A percentile compares a stretch with the other conserved stretches of the same genome.
Evolutionary conservation across 2,888 invertebrate genomes (phyloP).

Genomic region (Xestia xanthographa): DNA sequence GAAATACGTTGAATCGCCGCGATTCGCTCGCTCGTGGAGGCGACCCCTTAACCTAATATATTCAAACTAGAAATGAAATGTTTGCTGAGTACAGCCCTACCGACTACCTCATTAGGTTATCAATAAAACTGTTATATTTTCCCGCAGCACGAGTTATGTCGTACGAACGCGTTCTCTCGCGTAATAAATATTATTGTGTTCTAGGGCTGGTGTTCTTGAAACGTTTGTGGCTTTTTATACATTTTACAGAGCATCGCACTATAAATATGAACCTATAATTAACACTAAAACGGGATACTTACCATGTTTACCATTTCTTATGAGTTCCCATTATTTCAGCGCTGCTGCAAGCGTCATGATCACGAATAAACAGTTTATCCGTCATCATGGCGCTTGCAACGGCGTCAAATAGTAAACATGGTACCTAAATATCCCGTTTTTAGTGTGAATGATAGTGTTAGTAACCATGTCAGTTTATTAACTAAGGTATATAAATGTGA

Average conservation of each 20-base stretch:
- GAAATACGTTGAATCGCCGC: no score
- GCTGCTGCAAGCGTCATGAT: neutral
- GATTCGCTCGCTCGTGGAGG: no score
- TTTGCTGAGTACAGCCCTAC: conserved; percentile 37
- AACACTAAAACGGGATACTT: neutral
- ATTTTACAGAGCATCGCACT: neutral
- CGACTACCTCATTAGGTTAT: conserved; percentile 51
- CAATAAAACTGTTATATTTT: conserved; percentile 59
- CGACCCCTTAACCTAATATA: neutral
- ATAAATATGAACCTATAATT: neutral
- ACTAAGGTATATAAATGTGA: no score
- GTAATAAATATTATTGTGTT: conserved; percentile 38
- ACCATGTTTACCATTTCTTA: neutral
- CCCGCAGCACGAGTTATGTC: conserved; percentile 38
- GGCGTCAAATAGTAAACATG: no score
- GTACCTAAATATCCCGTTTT: no score
- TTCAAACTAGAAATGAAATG: neutral
- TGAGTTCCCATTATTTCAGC: neutral
- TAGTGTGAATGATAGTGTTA: no score
- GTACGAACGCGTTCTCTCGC: conserved; percentile 26
- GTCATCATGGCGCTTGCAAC: no score
- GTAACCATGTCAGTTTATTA: no score
- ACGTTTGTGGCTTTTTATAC: neutral
- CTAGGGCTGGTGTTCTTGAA: conserved; percentile 20
- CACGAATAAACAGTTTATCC: no score